Percentiles rank a stretch among this genome's conserved stretches.
phyloP scores from a whole-genome alignment of 2,797 vertebrate species.

The Aplochiton taeniatus region DNA sequence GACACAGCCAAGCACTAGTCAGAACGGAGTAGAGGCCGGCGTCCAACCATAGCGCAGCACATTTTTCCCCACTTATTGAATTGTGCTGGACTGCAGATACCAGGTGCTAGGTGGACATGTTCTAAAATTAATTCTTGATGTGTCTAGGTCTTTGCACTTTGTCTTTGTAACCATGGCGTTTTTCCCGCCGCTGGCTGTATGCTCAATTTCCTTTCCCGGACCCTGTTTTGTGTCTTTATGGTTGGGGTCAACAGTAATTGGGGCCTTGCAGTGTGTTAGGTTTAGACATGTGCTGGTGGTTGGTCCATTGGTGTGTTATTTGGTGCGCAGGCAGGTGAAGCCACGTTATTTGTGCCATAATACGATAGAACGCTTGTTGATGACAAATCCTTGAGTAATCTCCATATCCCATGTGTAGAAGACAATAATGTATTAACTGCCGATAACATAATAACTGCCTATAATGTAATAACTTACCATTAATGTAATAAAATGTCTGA shows the following conservation, averaged over 20 bases:
- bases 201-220: conserved; percentile 28
- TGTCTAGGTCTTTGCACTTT: conserved; percentile 12
- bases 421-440: too few species aligned
- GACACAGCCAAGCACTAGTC: conserved; percentile 67
- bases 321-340: conserved; percentile 2
- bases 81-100: conserved; percentile 37
- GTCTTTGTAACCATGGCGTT: conserved; percentile 29
- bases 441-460: too few species aligned
- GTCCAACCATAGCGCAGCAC: conserved; percentile 66
- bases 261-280: conserved; percentile 18
- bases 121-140: conserved; percentile 32
- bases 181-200: conserved; percentile 23
- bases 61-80: conserved; percentile 66
- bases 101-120: conserved; percentile 9
- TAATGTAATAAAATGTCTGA: too few species aligned
- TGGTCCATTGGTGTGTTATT: conserved; percentile 18
- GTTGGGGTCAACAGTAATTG: conserved; percentile 32
- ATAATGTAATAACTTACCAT: too few species aligned
- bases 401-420: too few species aligned
- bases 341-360: too few species aligned
- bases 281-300: conserved; percentile 16
- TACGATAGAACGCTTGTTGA: not conserved
- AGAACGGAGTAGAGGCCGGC: conserved; percentile 29
- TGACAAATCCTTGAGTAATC: not conserved
- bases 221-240: conserved; percentile 16